Base-by-base conservation (phyloP, 2,888 invertebrate species). In the Eulithis testata region DNA sequence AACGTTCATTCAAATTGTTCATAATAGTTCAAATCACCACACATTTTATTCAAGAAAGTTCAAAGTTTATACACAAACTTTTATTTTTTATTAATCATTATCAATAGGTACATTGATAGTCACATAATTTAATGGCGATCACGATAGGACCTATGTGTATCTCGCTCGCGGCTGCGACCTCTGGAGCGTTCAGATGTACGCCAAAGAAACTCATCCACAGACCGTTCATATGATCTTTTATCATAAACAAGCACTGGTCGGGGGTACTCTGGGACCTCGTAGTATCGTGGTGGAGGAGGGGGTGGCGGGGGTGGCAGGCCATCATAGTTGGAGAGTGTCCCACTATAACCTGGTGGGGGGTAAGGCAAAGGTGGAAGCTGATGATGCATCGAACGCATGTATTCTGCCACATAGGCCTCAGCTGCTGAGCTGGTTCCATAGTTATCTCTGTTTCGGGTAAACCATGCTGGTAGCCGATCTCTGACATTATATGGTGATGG, bases 331-430 rank as follows among this genome's bases (percentile, higher is more conserved):
- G 94, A 84, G 40, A 91, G 75, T 21, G 93, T 88, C 14, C 85
- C 90, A 74, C 93, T 89, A 75, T 94, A 94, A 49, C 93, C 91
- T 40, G 93, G 90, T 74, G 94, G 86, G 31, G 97, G 96, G 86
- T 97, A 98, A 31, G 97, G 97, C 82, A 98, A 90, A 47, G 98
- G 97, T 55, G 97, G 97, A 77, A 97, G 86, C 80, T 97, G 97
- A 77, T 97, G 97, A 80, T 97, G 97, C 96, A 97, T 97, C 37
- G 96, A 96, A 43, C 97, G 94, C 96, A 98, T 97, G 80, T 97
- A 98, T 82, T 98, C 97, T 11, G 97, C 97, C 37, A 97, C 96
- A 85, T 97, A 97, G 0, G 97, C 97, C 81, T 97, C 97, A n/a
- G 97, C 97, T 14, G 95, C 94, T 37, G 94, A 86, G 14, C 90